Base-by-base conservation (phyloP, 2,113 vertebrate genomes). In the Pica pica region DNA sequence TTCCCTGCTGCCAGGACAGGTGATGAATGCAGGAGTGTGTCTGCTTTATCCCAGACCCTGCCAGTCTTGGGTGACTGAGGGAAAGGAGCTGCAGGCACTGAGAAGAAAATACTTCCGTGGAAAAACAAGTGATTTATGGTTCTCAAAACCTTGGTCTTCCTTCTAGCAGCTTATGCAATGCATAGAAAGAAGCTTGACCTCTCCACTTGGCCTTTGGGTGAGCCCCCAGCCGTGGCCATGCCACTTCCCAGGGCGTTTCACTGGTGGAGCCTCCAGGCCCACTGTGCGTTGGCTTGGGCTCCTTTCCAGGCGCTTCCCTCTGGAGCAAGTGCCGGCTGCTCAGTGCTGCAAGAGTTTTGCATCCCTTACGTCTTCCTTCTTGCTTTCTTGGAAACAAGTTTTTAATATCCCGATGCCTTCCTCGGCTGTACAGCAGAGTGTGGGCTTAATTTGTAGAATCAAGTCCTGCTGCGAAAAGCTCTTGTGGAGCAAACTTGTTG, bases 221-320 rank as follows among this genome's bases (percentile, higher is more conserved):
- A 77, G 56, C 68, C 69, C 8, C 33, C 33, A 93, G 39, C 35
- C 4, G 0, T 2, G 5, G 21, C 69, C 2, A 1, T 7, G 33
- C 19, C 5, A 0, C 46, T 65, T 31, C n/a, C 41, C 42, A 5
- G 5, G 5, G 39, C 0, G 1, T 71, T 83, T 44, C 13, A 1
- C 56, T 31, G 68, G 63, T 64, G 86, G 65, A 64, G 35, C 67
- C 79, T 41, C 46, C 24, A 12, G 56, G 68, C 46, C 22, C n/a
- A n/a, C 67, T 64, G 10, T 5, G 5, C 42, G 8, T 5, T 53
- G 56, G 33, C 28, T 21, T 27, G 67, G 56, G 37, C 74, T 49
- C 65, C 22, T 30, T 64, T 49, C 87, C 35, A 1, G 1, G 3
- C 0, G 3, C 3, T 88, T 92, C 70, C 63, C 70, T 53, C 33